Percentiles rank a stretch among this genome's conserved stretches.
Conservation (phyloP, 1,140 invertebrate species). For the Drosophila pseudoananassae region DNA sequence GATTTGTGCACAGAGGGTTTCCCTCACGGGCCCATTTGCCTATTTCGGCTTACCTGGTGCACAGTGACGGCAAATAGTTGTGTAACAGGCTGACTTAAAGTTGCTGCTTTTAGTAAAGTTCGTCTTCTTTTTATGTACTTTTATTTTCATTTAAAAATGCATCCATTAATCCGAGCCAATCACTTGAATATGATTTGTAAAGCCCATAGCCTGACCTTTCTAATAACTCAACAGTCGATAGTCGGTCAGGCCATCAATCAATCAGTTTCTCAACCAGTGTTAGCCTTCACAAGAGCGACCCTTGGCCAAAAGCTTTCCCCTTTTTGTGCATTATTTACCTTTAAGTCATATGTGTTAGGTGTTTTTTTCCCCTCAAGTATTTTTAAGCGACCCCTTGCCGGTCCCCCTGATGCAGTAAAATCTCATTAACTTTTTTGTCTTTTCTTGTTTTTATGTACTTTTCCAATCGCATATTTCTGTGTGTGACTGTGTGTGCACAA, state of each 20-base stretch:
- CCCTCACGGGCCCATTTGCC: background rate
- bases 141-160: conserved; percentile 13
- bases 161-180: conserved; percentile 9
- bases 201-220: conserved; percentile 28
- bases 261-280: conserved; percentile 27
- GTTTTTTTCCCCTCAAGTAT: conserved; percentile 13
- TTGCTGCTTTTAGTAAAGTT: background rate
- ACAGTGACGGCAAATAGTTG: conserved; percentile 50
- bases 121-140: background rate
- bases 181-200: background rate
- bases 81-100: conserved; percentile 18
- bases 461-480: conserved; percentile 27
- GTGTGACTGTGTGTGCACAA: conserved; percentile 31
- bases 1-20: conserved; percentile 27
- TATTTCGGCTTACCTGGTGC: background rate
- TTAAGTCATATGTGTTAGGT: conserved; percentile 22
- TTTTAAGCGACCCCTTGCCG: conserved; percentile 7
- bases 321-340: conserved; percentile 45
- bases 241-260: conserved; percentile 30
- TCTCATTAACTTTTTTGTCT: conserved; percentile 69
- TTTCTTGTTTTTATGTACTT: conserved; percentile 48
- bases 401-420: conserved; percentile 22
- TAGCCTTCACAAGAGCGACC: conserved; percentile 33
- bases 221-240: conserved; percentile 22
- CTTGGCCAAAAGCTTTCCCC: conserved; percentile 48